These are phyloP conservation scores for Aptenodytes patagonicus DNA, from an alignment of 2,113 vertebrate genomes.

Conservation along the genomic window DNA sequence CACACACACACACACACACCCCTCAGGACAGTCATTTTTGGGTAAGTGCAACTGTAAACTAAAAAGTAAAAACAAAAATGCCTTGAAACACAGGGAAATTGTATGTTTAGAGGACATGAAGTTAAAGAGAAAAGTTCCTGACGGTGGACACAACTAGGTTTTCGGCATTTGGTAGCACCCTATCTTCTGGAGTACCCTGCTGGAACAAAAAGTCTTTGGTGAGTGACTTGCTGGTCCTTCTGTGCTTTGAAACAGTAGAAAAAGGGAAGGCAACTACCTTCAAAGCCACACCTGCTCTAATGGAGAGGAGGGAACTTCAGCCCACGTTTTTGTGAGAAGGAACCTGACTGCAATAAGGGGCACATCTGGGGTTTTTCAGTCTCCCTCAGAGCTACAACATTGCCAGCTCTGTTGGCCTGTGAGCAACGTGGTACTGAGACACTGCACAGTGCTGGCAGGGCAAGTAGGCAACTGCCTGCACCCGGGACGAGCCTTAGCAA, in stretches of 20 bases:
- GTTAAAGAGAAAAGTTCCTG: neutral
- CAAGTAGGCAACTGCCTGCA: neutral
- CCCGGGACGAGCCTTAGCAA: neutral
- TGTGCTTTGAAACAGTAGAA: neutral
- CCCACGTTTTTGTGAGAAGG: neutral
- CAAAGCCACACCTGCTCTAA: neutral
- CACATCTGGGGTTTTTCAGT: neutral
- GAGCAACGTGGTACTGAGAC: no score
- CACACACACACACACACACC: neutral
- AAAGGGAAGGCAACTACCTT: neutral
- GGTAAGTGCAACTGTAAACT: neutral
- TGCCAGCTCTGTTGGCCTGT: neutral
- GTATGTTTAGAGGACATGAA: neutral
- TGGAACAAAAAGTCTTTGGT: neutral
- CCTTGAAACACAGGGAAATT: neutral
- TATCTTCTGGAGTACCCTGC: neutral
- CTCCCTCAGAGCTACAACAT: neutral
- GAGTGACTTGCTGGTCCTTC: neutral
- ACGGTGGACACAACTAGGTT: neutral
- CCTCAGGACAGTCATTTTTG: neutral
- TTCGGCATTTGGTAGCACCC: neutral
- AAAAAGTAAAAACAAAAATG: neutral
- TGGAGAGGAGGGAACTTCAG: neutral
- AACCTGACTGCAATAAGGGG: neutral
- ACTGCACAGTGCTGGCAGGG: accelerated